These are phyloP conservation scores for Stictonetta naevosa DNA, from an alignment of 2,113 vertebrate species.

Conservation along the genomic window DNA sequence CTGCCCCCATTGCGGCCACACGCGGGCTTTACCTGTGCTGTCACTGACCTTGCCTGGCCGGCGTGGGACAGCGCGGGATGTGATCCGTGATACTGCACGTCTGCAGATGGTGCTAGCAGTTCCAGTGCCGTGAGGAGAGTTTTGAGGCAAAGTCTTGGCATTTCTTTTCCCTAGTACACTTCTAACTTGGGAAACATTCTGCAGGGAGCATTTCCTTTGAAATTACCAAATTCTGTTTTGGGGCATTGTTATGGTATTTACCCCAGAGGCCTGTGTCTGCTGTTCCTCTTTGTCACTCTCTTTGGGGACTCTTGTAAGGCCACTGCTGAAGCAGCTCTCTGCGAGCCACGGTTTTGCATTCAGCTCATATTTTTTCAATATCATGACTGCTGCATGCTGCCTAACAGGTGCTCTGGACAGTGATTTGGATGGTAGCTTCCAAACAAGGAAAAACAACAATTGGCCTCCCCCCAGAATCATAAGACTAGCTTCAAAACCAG, in stretches of 20 bases:
- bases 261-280: not conserved
- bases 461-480: not conserved
- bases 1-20: not conserved
- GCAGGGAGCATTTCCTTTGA: not conserved
- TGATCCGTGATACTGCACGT: not conserved
- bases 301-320: not conserved
- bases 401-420: not conserved
- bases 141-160: not conserved
- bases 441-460: not conserved
- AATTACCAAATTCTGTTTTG: not conserved
- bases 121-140: not conserved
- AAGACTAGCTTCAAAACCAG: not conserved
- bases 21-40: not conserved
- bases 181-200: not conserved
- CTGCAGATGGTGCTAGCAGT: not conserved
- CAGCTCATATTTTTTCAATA: not conserved
- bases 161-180: fast-evolving
- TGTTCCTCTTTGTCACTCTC: not conserved
- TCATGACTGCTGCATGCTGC: not conserved
- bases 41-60: not conserved
- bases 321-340: not conserved
- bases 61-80: not conserved
- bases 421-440: not conserved
- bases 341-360: not conserved
- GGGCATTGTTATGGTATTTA: not conserved